A percentile compares a stretch with the other conserved stretches of the same genome.
Conservation (phyloP, 1,140 invertebrate genomes). For the Drosophila lacertosa region DNA sequence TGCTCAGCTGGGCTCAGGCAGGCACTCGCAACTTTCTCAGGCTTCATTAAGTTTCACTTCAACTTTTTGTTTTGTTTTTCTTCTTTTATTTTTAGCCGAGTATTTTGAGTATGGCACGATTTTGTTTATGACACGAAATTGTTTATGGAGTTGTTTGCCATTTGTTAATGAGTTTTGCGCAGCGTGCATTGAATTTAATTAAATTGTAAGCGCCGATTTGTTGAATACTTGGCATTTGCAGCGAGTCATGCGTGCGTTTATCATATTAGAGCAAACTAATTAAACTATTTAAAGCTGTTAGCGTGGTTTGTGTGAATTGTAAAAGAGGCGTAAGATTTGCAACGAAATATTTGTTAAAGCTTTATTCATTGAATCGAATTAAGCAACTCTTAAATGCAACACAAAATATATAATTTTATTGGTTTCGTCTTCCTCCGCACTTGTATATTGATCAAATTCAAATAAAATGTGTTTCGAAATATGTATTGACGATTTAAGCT, state of each 20-base stretch:
- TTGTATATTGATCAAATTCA: no score
- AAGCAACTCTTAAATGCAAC: no score
- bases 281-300: not conserved
- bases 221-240: constrained; percentile 34
- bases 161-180: constrained; percentile 57
- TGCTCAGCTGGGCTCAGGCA: constrained; percentile 32
- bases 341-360: not conserved
- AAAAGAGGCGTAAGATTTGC: not conserved
- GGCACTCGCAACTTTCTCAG: constrained; percentile 69
- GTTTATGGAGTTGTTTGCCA: constrained; percentile 69
- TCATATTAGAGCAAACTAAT: not conserved
- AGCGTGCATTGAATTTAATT: constrained; percentile 74
- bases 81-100: constrained; percentile 22
- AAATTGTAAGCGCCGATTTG: constrained; percentile 53
- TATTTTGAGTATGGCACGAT: constrained; percentile 64
- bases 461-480: no score
- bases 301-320: not conserved
- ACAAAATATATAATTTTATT: not conserved
- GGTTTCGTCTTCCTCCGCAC: no score
- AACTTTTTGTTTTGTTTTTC: constrained; percentile 16
- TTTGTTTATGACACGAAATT: constrained; percentile 76
- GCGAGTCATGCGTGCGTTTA: constrained; percentile 2
- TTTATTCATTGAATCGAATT: no score
- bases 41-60: constrained; percentile 79
- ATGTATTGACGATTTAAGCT: no score